These are phyloP conservation scores for Peromyscus nudipes DNA, from an alignment of 2,797 vertebrate genomes.

Conservation along the genomic window DNA sequence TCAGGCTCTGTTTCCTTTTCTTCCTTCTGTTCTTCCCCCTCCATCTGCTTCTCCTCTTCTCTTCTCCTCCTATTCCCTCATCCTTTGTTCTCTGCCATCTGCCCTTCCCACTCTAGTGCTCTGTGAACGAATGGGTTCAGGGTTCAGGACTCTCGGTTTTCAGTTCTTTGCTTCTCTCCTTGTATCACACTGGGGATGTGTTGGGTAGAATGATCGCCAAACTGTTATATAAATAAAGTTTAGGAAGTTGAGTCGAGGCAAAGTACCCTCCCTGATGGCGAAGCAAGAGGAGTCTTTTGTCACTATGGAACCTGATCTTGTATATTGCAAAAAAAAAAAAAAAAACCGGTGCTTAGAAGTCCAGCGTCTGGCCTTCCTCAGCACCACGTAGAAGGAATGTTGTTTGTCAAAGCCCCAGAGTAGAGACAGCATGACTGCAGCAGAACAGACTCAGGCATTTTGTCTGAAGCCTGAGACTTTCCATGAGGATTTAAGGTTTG, in stretches of 20 bases:
- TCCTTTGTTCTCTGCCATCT: background rate
- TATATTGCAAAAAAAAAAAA: constrained; percentile 79
- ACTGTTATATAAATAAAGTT: background rate
- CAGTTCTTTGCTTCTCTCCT: background rate
- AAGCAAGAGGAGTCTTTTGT: constrained; percentile 6
- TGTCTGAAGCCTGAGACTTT: constrained; percentile 68
- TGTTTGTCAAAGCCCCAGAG: constrained; percentile 80
- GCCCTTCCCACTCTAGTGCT: background rate
- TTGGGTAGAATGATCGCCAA: background rate
- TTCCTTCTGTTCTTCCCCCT: background rate
- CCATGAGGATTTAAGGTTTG: constrained; percentile 59
- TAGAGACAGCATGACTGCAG: constrained; percentile 60
- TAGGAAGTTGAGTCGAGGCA: constrained; percentile 36
- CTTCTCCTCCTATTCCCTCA: fast-evolving
- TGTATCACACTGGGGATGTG: background rate
- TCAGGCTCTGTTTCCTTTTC: background rate
- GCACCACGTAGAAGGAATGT: constrained; percentile 71
- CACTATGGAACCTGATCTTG: background rate
- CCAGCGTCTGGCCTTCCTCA: constrained; percentile 79
- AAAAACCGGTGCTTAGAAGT: constrained; percentile 69
- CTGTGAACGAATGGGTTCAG: background rate
- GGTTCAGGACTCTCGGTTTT: background rate
- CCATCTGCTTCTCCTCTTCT: background rate
- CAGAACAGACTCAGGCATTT: background rate
- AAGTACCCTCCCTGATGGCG: constrained; percentile 33